Conservation (phyloP, 2,797 vertebrate genomes). For the Clamator glandarius region DNA sequence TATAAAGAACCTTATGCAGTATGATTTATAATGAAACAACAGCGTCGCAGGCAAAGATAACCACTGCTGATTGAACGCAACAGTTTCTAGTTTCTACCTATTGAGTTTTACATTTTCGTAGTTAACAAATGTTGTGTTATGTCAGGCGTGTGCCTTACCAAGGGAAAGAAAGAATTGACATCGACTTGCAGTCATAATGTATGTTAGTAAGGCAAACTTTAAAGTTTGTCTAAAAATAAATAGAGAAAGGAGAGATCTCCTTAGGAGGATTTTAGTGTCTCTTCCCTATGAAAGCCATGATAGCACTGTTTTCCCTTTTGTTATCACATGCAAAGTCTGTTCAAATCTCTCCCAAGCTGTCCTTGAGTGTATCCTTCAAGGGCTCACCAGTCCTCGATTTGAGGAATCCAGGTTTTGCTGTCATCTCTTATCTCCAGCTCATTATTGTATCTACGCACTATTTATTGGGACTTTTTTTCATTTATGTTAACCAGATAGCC, state of each 20-base stretch:
- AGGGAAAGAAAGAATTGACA: background rate
- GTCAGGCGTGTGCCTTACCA: background rate
- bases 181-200: background rate
- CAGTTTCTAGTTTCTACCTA: background rate
- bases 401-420: background rate
- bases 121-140: background rate
- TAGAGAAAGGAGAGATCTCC: background rate
- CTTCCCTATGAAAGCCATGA: background rate
- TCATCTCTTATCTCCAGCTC: background rate
- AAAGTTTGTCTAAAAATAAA: background rate
- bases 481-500: background rate
- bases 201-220: background rate
- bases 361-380: background rate
- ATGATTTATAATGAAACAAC: background rate
- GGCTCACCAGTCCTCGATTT: background rate
- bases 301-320: background rate
- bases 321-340: background rate
- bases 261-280: background rate
- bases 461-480: background rate
- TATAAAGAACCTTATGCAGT: background rate
- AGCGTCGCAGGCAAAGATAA: background rate
- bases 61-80: background rate
- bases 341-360: background rate
- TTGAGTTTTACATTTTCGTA: background rate
- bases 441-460: rapidly evolving